These are phyloP conservation scores for Hoplodrina blanda DNA, from an alignment of 2,888 invertebrate genomes.

Conservation along the genomic window DNA sequence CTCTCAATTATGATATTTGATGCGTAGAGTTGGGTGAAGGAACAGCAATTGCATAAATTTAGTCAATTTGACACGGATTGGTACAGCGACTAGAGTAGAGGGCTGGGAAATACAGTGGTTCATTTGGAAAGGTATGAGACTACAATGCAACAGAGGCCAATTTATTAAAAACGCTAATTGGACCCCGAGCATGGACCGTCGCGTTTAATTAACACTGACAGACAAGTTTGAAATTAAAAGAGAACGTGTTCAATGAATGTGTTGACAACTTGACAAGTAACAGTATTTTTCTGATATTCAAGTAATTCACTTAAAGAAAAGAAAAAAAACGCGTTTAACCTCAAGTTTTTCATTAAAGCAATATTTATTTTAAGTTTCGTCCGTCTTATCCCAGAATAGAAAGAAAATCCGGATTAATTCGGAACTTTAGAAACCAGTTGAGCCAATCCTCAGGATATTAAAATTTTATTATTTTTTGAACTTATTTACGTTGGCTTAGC, in stretches of 20 bases:
- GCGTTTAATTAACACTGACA: constrained; percentile 58
- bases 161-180: constrained; percentile 69
- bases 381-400: constrained; percentile 1
- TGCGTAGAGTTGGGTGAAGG: constrained; percentile 73
- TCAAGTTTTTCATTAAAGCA: not conserved
- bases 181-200: constrained; percentile 51
- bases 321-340: too few relatives aligned
- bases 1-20: constrained; percentile 85
- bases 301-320: constrained; percentile 7
- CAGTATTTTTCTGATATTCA: constrained; percentile 35
- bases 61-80: constrained; percentile 85
- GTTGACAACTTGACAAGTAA: constrained; percentile 10
- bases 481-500: constrained; percentile 9
- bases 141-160: constrained; percentile 53
- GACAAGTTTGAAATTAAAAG: constrained; percentile 63
- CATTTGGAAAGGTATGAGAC: constrained; percentile 65
- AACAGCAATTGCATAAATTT: constrained; percentile 87
- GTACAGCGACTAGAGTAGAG: constrained; percentile 49
- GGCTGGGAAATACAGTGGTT: constrained; percentile 46
- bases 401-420: constrained; percentile 20
- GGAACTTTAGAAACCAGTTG: not conserved
- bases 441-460: constrained; percentile 10
- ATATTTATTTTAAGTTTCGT: constrained; percentile 5
- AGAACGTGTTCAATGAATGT: constrained; percentile 56
- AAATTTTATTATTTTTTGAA: constrained; percentile 19